phyloP scores from a whole-genome alignment of 2,113 vertebrate genomes.

The Paraplagusia blochii region DNA sequence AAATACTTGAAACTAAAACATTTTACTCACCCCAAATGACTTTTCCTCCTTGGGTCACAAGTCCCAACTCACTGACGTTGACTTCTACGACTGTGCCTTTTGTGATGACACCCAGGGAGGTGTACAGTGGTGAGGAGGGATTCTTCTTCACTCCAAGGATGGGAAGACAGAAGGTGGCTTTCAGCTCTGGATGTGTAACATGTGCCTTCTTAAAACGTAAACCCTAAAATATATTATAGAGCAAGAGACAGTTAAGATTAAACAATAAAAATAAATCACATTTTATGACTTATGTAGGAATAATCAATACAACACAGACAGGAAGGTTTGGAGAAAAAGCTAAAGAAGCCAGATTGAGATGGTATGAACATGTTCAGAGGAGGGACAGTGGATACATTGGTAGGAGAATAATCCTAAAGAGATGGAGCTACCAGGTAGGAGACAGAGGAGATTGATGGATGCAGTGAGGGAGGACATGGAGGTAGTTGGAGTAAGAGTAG shows the following conservation, averaged over 20 bases:
- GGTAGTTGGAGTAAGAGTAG: no score
- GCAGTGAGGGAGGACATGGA: no score
- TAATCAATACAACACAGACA: no score
- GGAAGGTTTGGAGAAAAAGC: no score
- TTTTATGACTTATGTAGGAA: not conserved
- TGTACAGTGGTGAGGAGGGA: conserved; percentile 94
- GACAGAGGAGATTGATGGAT: no score
- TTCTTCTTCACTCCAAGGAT: conserved; percentile 99
- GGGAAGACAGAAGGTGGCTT: conserved; percentile 95
- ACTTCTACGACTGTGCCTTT: conserved; percentile 96
- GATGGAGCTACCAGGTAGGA: no score
- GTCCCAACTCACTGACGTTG: conserved; percentile 94
- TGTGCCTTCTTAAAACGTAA: conserved; percentile 97
- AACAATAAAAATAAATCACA: not conserved
- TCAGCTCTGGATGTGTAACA: conserved; percentile 96
- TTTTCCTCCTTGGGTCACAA: conserved; percentile 97
- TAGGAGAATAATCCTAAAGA: no score
- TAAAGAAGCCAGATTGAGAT: no score
- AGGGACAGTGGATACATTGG: no score
- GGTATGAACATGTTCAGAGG: no score
- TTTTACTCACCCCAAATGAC: conserved; percentile 94
- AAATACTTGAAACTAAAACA: not conserved
- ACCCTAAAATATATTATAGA: conserved; percentile 74
- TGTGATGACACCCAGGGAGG: conserved; percentile 93
- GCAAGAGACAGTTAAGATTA: not conserved